phyloP scores from a whole-genome alignment of 2,113 vertebrate species.

The Stegastes partitus region DNA sequence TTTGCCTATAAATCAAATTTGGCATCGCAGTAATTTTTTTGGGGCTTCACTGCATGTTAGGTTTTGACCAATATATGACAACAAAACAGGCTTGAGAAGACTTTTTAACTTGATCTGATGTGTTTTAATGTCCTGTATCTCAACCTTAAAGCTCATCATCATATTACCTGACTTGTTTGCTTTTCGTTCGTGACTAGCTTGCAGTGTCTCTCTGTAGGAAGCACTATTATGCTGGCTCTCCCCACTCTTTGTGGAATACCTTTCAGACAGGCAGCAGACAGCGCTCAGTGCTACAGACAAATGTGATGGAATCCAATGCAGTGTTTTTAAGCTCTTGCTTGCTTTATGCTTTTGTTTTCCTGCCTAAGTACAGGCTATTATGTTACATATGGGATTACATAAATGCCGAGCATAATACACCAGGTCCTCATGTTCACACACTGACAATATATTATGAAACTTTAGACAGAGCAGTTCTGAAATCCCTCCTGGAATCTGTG shows the following conservation, averaged over 20 bases:
- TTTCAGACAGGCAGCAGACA: conserved; percentile 28
- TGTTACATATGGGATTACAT: conserved; percentile 72
- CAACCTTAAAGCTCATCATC: not conserved
- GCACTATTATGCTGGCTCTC: not conserved
- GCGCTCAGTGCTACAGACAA: conserved; percentile 31
- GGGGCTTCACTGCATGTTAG: not conserved
- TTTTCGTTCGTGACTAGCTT: conserved; percentile 7
- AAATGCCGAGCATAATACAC: conserved; percentile 60
- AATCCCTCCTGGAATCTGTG: conserved; percentile 52
- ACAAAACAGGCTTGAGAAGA: not conserved
- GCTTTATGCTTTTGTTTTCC: conserved; percentile 46
- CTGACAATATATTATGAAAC: conserved; percentile 65
- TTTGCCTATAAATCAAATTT: no score
- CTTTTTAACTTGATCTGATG: not conserved
- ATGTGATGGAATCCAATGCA: conserved; percentile 34
- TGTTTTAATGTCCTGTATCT: conserved; percentile 1
- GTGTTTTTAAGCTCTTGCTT: conserved; percentile 30
- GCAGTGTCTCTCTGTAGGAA: conserved; percentile 3
- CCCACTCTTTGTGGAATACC: not conserved
- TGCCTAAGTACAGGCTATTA: conserved; percentile 62
- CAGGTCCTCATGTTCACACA: conserved; percentile 54
- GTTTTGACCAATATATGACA: not conserved
- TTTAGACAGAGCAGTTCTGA: conserved; percentile 45
- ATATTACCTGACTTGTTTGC: conserved; percentile 40
- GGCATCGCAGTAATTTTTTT: no score